Conservation (phyloP, 2,888 invertebrate species). For the Griposia aprilina region DNA sequence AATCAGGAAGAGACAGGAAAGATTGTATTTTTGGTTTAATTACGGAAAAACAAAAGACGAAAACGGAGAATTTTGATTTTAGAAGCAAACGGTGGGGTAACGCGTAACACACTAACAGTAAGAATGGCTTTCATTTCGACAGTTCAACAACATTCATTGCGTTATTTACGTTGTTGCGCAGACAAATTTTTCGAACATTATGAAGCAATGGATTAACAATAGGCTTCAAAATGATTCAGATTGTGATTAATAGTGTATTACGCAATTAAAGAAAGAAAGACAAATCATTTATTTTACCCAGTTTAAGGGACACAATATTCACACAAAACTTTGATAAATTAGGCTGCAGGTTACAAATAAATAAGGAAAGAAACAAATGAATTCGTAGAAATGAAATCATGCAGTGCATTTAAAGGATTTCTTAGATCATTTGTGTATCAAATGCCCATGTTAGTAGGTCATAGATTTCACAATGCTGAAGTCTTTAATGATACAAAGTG, state of each 20-base stretch:
- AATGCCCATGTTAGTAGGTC: neutral
- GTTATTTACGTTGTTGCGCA: too few species aligned
- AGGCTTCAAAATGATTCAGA: too few species aligned
- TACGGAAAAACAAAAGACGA: constrained; percentile 1
- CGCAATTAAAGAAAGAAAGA: too few species aligned
- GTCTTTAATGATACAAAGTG: neutral
- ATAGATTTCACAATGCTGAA: neutral
- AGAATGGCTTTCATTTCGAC: too few species aligned
- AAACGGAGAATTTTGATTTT: neutral
- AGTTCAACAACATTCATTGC: too few species aligned
- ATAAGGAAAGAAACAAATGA: neutral
- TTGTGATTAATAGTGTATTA: too few species aligned
- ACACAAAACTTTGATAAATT: too few species aligned
- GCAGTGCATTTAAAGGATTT: neutral
- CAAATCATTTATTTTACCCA: too few species aligned
- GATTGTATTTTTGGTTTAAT: constrained; percentile 25
- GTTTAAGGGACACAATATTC: too few species aligned
- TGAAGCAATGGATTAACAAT: too few species aligned
- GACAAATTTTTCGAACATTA: too few species aligned
- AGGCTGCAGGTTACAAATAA: neutral
- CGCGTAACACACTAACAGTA: too few species aligned
- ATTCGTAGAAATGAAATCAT: neutral
- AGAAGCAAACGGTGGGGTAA: neutral
- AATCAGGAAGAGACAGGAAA: constrained; percentile 29
- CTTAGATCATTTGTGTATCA: neutral